phyloP scores from a whole-genome alignment of 1,140 invertebrate species.

The Pogonognathellus flavescens region DNA sequence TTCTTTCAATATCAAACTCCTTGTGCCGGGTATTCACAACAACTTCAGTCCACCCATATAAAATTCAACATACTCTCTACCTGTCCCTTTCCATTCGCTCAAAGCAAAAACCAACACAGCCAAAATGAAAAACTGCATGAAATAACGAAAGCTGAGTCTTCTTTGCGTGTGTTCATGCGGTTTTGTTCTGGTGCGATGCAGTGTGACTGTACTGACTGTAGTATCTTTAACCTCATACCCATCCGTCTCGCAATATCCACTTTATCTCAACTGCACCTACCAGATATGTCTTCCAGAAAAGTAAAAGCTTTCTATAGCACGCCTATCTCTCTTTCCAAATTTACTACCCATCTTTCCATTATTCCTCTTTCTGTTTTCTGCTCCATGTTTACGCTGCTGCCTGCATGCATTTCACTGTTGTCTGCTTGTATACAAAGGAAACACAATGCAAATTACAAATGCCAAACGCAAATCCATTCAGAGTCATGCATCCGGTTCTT shows the following conservation, averaged over 20 bases:
- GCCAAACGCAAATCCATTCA: slow-evolving; percentile 27
- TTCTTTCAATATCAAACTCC: no score
- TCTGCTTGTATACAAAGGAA: slow-evolving; percentile 11
- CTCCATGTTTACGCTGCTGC: neutral
- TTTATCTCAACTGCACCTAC: no score
- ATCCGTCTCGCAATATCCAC: no score
- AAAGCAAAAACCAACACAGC: neutral
- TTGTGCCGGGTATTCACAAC: no score
- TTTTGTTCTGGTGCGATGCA: slow-evolving; percentile 11
- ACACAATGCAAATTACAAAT: slow-evolving; percentile 15
- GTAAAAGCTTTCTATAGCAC: neutral
- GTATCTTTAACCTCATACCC: no score
- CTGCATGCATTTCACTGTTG: slow-evolving; percentile 10
- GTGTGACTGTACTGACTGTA: neutral
- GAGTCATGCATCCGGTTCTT: slow-evolving; percentile 26
- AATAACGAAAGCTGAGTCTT: slow-evolving; percentile 12
- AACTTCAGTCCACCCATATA: slow-evolving; percentile 17
- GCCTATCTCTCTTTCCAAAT: slow-evolving; percentile 3
- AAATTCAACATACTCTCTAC: neutral
- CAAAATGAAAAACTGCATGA: slow-evolving; percentile 11
- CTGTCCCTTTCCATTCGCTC: slow-evolving; percentile 20
- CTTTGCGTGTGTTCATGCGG: slow-evolving; percentile 18
- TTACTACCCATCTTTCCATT: neutral
- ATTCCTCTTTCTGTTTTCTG: neutral
- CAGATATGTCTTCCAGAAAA: no score